Evolutionary conservation across 1,140 invertebrate genomes (phyloP).

Genomic region (Maniola jurtina): DNA sequence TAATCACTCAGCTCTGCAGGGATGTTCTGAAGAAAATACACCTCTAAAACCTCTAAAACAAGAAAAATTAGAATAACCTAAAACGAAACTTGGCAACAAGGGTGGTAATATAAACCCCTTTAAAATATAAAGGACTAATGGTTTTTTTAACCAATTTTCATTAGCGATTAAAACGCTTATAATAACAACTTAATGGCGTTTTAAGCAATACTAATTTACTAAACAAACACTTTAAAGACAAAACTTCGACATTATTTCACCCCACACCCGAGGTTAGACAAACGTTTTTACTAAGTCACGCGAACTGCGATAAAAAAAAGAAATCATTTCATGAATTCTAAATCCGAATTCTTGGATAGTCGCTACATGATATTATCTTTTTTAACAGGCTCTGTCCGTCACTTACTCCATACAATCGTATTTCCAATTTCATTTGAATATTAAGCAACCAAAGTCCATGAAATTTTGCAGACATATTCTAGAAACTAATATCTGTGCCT

Average conservation of each 20-base stretch:
- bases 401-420: no score
- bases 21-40: no score
- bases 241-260: conserved; percentile 6
- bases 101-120: neutral
- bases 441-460: no score
- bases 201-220: conserved; percentile 8
- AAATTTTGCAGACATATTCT: no score
- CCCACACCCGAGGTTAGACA: neutral
- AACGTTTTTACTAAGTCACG: conserved; percentile 36
- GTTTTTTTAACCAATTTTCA: neutral
- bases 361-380: conserved; percentile 19
- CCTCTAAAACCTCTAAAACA: no score
- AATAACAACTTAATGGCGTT: neutral
- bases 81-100: no score
- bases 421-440: no score
- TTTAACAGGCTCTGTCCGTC: no score
- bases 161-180: neutral
- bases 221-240: conserved; percentile 10
- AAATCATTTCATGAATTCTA: conserved; percentile 44
- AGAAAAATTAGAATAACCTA: no score
- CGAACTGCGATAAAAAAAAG: conserved; percentile 35
- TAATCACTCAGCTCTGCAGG: no score
- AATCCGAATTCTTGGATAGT: conserved; percentile 27
- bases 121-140: no score
- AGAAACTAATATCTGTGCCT: no score